Evolutionary conservation across 2,113 vertebrate species (phyloP), one percentile per base, ranked within the genome.

Genomic region (Alaudala cheleensis): DNA sequence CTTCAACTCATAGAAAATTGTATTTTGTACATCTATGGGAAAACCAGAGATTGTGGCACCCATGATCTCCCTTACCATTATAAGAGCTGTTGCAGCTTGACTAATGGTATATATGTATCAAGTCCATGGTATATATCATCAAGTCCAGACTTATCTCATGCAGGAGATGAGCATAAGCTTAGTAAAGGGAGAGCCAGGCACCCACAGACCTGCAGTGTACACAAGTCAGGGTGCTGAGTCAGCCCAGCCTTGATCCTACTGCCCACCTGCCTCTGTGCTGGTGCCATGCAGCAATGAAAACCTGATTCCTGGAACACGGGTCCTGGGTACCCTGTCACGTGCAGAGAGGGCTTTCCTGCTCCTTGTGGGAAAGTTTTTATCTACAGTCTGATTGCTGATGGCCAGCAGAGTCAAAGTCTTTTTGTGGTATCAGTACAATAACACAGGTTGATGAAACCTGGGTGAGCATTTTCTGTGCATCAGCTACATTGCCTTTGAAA

Each of bases 161-260:
- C 44, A 69, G 57, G 45, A 23, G 40, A 33, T n/a, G 34, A 88
- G 17, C 50, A 33, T 0, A 49, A 74, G 20, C 19, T 83, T 22
- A 29, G 29, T 2, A 7, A 53, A 53, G 45, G 22, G 29, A 65
- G 34, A 62, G 77, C 9, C 78, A 91, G 61, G 26, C 40, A n/a
- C 3, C 42, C 83, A 25, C 29, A 91, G 34, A 40, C 7, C 11
- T 61, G 31, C 34, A 57, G 62, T 5, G 53, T 34, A 16, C 40
- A 19, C 10, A n/a, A 53, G 37, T 61, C 78, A 80, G 78, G 24
- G 15, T 21, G 22, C 20, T 65, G 40, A 76, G 66, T 57, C 85
- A 72, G 50, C 14, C 66, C 1, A 5, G 17, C 70, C 88, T 40
- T 44, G 53, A 5, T 7, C 0, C 0, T 5, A 3, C 37, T 53